Base-by-base conservation (phyloP, 2,113 vertebrate species). In the Tetrax tetrax region DNA sequence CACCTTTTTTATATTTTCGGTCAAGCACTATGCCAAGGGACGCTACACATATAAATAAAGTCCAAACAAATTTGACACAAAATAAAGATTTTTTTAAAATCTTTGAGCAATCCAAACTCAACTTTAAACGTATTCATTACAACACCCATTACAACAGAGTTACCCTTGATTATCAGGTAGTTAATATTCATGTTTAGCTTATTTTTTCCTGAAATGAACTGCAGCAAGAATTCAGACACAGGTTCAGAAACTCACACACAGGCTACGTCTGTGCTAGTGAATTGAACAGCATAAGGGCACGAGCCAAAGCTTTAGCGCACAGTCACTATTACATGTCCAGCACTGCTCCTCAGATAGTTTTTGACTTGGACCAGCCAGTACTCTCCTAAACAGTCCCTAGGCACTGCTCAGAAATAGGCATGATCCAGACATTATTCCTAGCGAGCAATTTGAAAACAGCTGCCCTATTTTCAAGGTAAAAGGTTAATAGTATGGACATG, bases 121-220 rank as follows among this genome's bases (percentile, higher is more conserved):
- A 7, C 51, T 92, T 83, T 83, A 90, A 91, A 80, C 19, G 25
- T 54, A 66, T 56, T 90, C 5, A 75, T 92, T 94, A 37, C 79
- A 89, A n/a, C 41, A 61, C 33, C 65, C 21, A 56, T 77, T 93
- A 60, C 71, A 90, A 63, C 43, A 86, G 61, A 75, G 25, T 69
- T 80, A 72, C 5, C 21, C 31, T 27, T 90, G 54, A 83, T 87
- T 92, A 48, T 47, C 76, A 33, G 13, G 13, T 89, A 65, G 19
- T 38, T 90, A 69, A 50, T 70, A 86, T 38, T 70, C 4, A 48
- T 83, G 90, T 92, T 56, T 83, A 74, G 22, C 29, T 92, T 64
- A 33, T 71, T 90, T 90, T 86, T 88, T 72, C 38, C 54, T 71
- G 29, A 54, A 71, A 57, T 63, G 92, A 95, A 64, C 68, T 77